phyloP scores from a whole-genome alignment of 2,797 vertebrate species.

The Octomys mimax region DNA sequence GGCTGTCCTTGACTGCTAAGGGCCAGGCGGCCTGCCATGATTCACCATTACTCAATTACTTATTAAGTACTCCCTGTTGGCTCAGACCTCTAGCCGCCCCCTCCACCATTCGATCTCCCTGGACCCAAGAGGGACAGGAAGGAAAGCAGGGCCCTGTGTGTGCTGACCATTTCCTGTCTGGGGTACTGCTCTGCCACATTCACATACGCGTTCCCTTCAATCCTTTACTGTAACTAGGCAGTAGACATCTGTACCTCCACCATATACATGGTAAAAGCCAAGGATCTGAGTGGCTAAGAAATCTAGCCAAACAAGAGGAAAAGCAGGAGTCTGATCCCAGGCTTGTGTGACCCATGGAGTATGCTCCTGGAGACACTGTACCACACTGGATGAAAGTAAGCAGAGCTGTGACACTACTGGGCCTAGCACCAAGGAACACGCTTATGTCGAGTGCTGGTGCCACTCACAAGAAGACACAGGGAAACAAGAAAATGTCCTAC shows the following conservation, averaged over 20 bases:
- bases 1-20: not conserved
- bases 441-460: not conserved
- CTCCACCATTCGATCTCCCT: not conserved
- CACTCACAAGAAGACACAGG: not conserved
- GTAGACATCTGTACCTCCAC: not conserved
- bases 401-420: not conserved
- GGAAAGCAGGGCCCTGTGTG: not conserved
- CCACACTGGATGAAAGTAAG: not conserved
- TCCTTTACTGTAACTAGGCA: not conserved
- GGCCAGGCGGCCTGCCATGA: not conserved
- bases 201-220: fast-evolving
- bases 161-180: not conserved
- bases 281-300: not conserved
- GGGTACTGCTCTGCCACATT: not conserved
- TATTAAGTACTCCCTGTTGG: not conserved
- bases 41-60: not conserved
- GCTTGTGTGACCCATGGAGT: not conserved
- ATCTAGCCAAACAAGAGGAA: not conserved
- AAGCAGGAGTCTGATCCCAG: not conserved
- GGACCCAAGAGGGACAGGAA: not conserved
- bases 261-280: not conserved
- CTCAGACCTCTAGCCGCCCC: not conserved
- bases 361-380: not conserved
- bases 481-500: not conserved
- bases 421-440: not conserved